Evolutionary conservation across 2,888 invertebrate species (phyloP).

Genomic region (Blastobasis lacticolella): DNA sequence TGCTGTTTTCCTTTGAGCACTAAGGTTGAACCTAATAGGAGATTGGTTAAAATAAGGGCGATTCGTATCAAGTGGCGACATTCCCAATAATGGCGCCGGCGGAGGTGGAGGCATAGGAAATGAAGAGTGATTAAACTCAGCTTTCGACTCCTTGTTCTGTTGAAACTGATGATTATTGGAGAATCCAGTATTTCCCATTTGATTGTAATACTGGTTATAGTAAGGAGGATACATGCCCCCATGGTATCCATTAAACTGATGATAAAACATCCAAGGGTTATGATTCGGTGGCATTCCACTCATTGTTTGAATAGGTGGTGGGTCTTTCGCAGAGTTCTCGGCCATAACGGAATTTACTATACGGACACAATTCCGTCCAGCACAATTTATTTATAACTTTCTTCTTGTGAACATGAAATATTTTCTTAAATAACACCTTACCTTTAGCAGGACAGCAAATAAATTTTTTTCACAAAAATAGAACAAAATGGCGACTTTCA

Average conservation of each 20-base stretch:
- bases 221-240: conserved; percentile 55
- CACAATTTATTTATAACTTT: no score
- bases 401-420: no score
- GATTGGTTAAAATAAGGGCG: conserved; percentile 60
- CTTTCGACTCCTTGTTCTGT: conserved; percentile 40
- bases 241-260: no score
- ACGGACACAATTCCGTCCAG: no score
- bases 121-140: conserved; percentile 38
- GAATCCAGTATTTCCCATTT: conserved; percentile 48
- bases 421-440: no score
- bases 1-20: conserved; percentile 50
- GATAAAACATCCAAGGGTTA: conserved; percentile 56
- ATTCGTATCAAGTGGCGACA: conserved; percentile 58
- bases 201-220: conserved; percentile 66
- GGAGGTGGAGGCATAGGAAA: conserved; percentile 54
- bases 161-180: conserved; percentile 45
- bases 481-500: no score
- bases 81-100: conserved; percentile 50
- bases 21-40: conserved; percentile 66
- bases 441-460: no score
- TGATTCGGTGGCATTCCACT: conserved; percentile 56
- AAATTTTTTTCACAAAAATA: background rate
- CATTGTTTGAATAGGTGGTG: conserved; percentile 61
- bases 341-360: conserved; percentile 31
- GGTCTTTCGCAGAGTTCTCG: conserved; percentile 53